These are phyloP conservation scores for Microctenopoma stevenorrisi DNA, from an alignment of 2,797 vertebrate genomes.

Conservation along the genomic window DNA sequence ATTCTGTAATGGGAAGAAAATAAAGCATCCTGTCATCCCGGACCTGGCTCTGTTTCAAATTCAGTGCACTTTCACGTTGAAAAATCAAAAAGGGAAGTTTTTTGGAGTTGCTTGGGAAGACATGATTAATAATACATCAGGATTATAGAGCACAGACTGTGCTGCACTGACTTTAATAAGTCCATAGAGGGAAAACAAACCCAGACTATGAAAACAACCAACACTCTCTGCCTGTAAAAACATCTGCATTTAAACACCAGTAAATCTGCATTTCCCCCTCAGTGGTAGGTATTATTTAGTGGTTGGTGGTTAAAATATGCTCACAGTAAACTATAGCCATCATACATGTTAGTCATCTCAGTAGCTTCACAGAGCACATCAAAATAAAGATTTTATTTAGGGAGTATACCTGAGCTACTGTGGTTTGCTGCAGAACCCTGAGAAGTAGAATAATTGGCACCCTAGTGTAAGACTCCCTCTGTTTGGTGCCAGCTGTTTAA, in stretches of 20 bases:
- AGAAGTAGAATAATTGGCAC: slow-evolving; percentile 87
- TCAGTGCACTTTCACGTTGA: slow-evolving; percentile 65
- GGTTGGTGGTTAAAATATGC: slow-evolving; percentile 48
- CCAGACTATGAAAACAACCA: slow-evolving; percentile 71
- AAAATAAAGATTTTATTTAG: slow-evolving; percentile 62
- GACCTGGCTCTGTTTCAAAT: slow-evolving; percentile 69
- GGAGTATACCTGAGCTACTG: slow-evolving; percentile 69
- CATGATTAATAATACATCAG: slow-evolving; percentile 86
- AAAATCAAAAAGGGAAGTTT: slow-evolving; percentile 71
- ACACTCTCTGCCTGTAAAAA: slow-evolving; percentile 63
- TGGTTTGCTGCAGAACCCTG: slow-evolving; percentile 72
- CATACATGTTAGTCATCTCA: slow-evolving; percentile 29
- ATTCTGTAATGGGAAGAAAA: slow-evolving; percentile 64
- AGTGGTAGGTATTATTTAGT: slow-evolving; percentile 46
- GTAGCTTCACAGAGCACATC: slow-evolving; percentile 41
- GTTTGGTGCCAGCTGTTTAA: slow-evolving; percentile 84
- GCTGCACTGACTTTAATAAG: slow-evolving; percentile 83
- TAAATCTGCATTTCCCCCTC: slow-evolving; percentile 57
- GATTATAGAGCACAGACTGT: slow-evolving; percentile 80
- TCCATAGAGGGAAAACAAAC: slow-evolving; percentile 78
- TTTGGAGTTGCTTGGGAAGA: slow-evolving; percentile 74
- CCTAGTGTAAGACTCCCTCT: slow-evolving; percentile 78
- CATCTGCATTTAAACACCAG: slow-evolving; percentile 74
- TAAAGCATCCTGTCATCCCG: slow-evolving; percentile 72
- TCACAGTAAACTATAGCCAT: slow-evolving; percentile 43